A percentile compares a stretch with the other conserved stretches of the same genome.
Conservation (phyloP, 2,888 invertebrate genomes). For the Eledona agricola region DNA sequence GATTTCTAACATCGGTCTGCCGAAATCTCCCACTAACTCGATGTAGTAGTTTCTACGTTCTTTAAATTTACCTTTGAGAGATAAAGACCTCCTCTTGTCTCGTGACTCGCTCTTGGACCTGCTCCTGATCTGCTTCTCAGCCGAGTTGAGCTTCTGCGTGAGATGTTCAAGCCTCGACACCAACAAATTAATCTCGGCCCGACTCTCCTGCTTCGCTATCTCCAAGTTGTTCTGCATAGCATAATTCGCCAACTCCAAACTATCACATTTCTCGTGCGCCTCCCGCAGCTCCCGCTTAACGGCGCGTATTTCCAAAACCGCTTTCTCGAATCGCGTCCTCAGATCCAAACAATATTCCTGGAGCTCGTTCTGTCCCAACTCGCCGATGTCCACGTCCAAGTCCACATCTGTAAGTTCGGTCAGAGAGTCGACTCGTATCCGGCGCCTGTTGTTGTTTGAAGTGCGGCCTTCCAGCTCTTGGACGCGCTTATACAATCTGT, state of each 20-base stretch:
- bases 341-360: conserved; percentile 84
- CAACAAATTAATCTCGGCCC: conserved; percentile 81
- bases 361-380: conserved; percentile 77
- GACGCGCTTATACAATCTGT: conserved; percentile 74
- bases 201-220: conserved; percentile 69
- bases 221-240: conserved; percentile 78
- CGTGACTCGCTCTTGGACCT: conserved; percentile 83
- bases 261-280: conserved; percentile 81
- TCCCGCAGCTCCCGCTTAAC: conserved; percentile 84
- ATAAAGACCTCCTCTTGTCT: conserved; percentile 82
- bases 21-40: no score
- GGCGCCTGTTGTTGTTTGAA: conserved; percentile 66
- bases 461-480: conserved; percentile 73
- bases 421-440: conserved; percentile 76
- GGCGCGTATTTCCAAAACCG: conserved; percentile 82
- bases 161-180: conserved; percentile 85
- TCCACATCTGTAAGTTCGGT: conserved; percentile 84
- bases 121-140: conserved; percentile 82
- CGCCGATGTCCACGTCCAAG: conserved; percentile 76
- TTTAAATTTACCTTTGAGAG: conserved; percentile 75
- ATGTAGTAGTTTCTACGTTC: no score
- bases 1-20: no score
- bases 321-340: conserved; percentile 80
- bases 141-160: conserved; percentile 80
- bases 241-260: conserved; percentile 80